Evolutionary conservation across 35 echinoderm and acorn worm genomes (phyloP), one percentile per base, ranked within the genome.

Genomic region (Patiria miniata): DNA sequence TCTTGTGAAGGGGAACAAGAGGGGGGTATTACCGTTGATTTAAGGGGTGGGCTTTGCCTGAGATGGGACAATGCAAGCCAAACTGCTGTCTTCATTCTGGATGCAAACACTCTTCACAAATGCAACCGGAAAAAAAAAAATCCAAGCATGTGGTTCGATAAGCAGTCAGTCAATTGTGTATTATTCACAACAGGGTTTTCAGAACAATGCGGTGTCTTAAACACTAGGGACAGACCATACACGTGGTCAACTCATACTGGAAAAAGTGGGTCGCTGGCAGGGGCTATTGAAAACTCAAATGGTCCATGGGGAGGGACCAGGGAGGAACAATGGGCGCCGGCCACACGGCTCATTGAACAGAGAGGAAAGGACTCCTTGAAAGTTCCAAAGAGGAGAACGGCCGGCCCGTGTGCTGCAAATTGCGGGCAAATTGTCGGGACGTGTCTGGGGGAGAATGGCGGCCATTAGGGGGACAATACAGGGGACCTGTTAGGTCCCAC

Each of bases 141-240:
- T 47, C 42, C 42, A 4, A 47, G 12, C 42, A 12, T 47, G 42
- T 47, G 42, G 42, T 47, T 34, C 29, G 65, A 23, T 14, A 73
- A 73, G 65, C 65, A 73, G 65, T 34, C 65, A 73, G 65, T 34
- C 65, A 73, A 10, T 73, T 73, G 65, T 28, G 26, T n/a, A n/a
- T 26, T 34, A 73, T 32, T 73, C 65, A 32, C 65, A 73, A 7
- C 14, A 10, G 21, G 26, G 34, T 18, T 26, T 36, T 23, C 65
- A 30, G 23, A 73, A 73, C 65, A 73, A 73, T 73, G 26, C 14
- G 42, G 65, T 73, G 65, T 28, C 57, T 60, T 60, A 60, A 60
- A 60, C 57, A 60, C 57, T 26, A 30, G 65, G 26, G 65, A 7
- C 23, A 34, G 65, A 73, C 29, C 30, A 18, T 73, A 23, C 65